Conservation (phyloP, 2,113 vertebrate genomes). For the Gadus chalcogrammus region DNA sequence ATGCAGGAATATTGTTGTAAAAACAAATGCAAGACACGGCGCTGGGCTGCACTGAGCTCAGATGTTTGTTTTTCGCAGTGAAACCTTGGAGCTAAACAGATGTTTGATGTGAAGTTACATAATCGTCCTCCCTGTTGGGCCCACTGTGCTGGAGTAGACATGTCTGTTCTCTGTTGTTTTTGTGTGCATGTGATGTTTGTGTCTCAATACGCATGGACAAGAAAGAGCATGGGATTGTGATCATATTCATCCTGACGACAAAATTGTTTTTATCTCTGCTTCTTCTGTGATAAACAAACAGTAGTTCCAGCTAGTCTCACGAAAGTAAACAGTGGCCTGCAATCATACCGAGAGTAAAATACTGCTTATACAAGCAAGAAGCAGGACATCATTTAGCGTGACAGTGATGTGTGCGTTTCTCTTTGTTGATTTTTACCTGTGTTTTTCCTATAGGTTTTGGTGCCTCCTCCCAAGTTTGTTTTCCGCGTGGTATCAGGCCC, state of each 20-base stretch:
- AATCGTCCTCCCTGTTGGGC: neutral
- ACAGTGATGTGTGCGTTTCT: neutral
- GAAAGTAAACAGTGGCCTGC: neutral
- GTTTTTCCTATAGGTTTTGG: conserved; percentile 76
- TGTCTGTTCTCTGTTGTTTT: neutral
- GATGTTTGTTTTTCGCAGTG: neutral
- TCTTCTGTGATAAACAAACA: conserved; percentile 39
- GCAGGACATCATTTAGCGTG: neutral
- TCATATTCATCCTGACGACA: neutral
- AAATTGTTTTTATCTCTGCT: conserved; percentile 37
- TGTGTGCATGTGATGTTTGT: conserved; percentile 1
- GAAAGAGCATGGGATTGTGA: conserved; percentile 9
- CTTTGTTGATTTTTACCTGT: conserved; percentile 9
- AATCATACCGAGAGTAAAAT: neutral
- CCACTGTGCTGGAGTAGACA: neutral
- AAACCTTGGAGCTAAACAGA: neutral
- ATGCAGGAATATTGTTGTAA: neutral
- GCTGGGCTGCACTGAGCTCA: neutral
- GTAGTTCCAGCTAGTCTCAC: conserved; percentile 10
- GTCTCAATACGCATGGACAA: conserved; percentile 10
- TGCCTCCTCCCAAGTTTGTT: conserved; percentile 80
- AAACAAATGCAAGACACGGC: neutral
- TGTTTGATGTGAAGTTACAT: neutral
- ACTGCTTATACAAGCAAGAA: conserved; percentile 6
- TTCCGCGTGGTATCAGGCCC: conserved; percentile 89